Evolutionary conservation across 2,797 vertebrate genomes (phyloP).

Genomic region (Paedocypris micromegethes): DNA sequence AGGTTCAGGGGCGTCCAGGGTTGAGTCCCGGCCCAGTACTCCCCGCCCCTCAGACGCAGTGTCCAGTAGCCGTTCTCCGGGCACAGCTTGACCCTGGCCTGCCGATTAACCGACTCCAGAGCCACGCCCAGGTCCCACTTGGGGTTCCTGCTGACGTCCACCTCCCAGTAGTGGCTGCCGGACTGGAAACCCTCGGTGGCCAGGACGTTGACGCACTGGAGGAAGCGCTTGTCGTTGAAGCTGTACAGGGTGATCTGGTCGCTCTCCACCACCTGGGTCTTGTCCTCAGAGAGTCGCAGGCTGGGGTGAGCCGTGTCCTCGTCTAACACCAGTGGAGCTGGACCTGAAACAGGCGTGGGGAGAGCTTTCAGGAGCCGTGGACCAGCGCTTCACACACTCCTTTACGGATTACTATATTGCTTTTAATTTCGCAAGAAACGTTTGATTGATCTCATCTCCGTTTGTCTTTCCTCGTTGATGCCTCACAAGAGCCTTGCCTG

Average conservation of each 20-base stretch:
- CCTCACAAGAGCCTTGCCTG: no score
- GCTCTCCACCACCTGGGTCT: slow-evolving; percentile 68
- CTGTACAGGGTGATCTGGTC: slow-evolving; percentile 40
- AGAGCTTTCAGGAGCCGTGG: background rate
- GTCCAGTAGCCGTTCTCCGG: slow-evolving; percentile 81
- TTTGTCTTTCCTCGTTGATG: no score
- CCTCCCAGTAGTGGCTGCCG: slow-evolving; percentile 82
- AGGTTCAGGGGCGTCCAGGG: slow-evolving; percentile 72
- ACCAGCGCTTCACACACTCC: no score
- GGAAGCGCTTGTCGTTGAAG: slow-evolving; percentile 65
- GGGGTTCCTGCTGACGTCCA: slow-evolving; percentile 74
- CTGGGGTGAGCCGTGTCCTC: slow-evolving; percentile 76
- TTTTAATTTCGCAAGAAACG: no score
- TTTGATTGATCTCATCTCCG: no score
- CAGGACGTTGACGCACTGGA: slow-evolving; percentile 78
- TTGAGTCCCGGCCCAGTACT: slow-evolving; percentile 74
- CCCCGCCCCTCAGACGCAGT: slow-evolving; percentile 63
- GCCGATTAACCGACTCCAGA: slow-evolving; percentile 64
- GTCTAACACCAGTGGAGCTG: slow-evolving; percentile 71
- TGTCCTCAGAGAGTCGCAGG: slow-evolving; percentile 71
- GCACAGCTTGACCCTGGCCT: slow-evolving; percentile 70
- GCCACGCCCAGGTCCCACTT: slow-evolving; percentile 86
- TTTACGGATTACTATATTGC: no score
- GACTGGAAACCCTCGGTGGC: slow-evolving; percentile 64
- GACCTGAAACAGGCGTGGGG: slow-evolving; percentile 58